These are phyloP conservation scores for Nebria ingens DNA, from an alignment of 1,140 invertebrate species.

Conservation along the genomic window DNA sequence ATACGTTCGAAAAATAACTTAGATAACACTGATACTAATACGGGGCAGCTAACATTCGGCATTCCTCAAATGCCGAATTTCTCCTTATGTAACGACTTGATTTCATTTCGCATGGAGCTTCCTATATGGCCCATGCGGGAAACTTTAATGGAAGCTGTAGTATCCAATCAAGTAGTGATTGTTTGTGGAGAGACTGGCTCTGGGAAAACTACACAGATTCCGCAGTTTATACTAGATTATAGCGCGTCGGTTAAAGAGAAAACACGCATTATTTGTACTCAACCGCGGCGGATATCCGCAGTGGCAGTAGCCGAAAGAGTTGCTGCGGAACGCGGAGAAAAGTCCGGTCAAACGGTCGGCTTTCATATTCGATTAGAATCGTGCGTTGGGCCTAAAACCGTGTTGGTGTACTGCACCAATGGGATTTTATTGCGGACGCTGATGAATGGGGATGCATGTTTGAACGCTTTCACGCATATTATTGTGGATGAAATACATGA, in stretches of 20 bases:
- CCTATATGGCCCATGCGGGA: slow-evolving; percentile 43
- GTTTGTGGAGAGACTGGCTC: slow-evolving; percentile 76
- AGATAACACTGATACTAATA: slow-evolving; percentile 3
- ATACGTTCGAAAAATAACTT: neutral
- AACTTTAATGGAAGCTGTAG: slow-evolving; percentile 42
- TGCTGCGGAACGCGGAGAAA: slow-evolving; percentile 76
- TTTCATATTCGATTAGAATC: slow-evolving; percentile 90
- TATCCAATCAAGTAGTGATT: slow-evolving; percentile 47
- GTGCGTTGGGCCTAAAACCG: slow-evolving; percentile 65
- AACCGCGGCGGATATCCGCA: slow-evolving; percentile 84
- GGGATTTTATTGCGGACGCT: slow-evolving; percentile 79
- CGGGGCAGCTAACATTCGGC: slow-evolving; percentile 7
- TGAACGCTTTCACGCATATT: slow-evolving; percentile 63
- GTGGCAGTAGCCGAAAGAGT: slow-evolving; percentile 74
- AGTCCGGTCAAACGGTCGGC: slow-evolving; percentile 77
- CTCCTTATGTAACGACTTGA: slow-evolving; percentile 36
- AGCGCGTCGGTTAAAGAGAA: slow-evolving; percentile 49
- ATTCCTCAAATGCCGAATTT: slow-evolving; percentile 11
- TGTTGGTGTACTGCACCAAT: slow-evolving; percentile 85
- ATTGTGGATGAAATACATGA: slow-evolving; percentile 94
- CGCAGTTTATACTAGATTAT: slow-evolving; percentile 82
- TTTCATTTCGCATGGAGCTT: slow-evolving; percentile 43
- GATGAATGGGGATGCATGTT: slow-evolving; percentile 55
- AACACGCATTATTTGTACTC: slow-evolving; percentile 84
- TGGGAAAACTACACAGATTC: slow-evolving; percentile 86